These are phyloP conservation scores for Paramuricea clavata DNA, from an alignment of 92 coral and sea anemone species.

Conservation along the genomic window DNA sequence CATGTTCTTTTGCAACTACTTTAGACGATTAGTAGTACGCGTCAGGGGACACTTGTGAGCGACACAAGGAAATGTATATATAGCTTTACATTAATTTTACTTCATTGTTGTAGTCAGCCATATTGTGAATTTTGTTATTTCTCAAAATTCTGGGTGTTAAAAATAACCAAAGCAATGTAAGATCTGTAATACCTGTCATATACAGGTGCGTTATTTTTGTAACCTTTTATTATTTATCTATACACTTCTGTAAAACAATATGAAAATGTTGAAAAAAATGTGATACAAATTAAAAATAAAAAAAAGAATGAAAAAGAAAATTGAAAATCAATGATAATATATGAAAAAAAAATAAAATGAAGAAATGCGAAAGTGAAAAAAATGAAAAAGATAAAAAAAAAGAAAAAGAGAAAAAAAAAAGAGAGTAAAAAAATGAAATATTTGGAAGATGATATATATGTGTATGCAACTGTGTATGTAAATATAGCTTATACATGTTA, in stretches of 20 bases:
- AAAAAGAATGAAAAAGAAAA: constrained; percentile 14
- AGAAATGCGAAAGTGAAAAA: background rate
- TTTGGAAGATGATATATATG: constrained; percentile 18
- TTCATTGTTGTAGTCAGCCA: background rate
- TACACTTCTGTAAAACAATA: background rate
- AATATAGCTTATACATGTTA: background rate
- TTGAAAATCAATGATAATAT: background rate
- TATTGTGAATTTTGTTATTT: background rate
- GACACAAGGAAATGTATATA: background rate
- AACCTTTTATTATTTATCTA: background rate
- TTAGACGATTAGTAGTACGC: no score
- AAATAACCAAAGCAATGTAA: background rate
- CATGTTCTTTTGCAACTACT: no score
- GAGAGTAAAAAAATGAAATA: constrained; percentile 50
- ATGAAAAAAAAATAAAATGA: constrained; percentile 13
- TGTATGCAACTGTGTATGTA: background rate
- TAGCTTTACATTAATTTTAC: background rate
- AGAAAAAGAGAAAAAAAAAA: constrained; percentile 12
- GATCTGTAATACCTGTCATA: no score
- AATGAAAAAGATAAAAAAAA: constrained; percentile 17
- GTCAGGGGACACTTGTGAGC: background rate
- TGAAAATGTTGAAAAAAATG: background rate
- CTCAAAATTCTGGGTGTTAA: background rate
- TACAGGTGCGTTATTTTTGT: background rate
- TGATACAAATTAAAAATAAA: background rate